Evolutionary conservation across 2,797 vertebrate species (phyloP), one percentile per base, ranked within the genome.

Genomic region (Poeciliopsis gracilis): DNA sequence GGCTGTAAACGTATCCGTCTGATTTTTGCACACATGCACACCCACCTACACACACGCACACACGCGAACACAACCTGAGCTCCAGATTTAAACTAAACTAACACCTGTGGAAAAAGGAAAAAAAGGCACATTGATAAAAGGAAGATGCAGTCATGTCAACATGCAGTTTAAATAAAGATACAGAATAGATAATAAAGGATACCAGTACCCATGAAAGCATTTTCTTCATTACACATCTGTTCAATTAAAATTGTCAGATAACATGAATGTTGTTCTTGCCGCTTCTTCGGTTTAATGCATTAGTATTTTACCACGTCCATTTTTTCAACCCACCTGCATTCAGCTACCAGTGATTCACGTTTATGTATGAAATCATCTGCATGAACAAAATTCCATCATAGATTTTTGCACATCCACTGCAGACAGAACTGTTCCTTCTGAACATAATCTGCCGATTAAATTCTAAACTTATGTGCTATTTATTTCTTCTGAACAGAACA

Each of bases 1-100:
- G 53, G 73, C 73, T 77, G 69, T 61, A 66, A 85, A 82, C n/a
- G 55, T 76, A 73, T 80, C 86, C 70, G 73, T 69, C 72, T 75
- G 75, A 71, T 80, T 41, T 75, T 51, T 78, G 28, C 15, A 9
- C 28, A 28, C n/a, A 13, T 11, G 12, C n/a, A 30, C n/a, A 15
- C 12, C 5, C 1, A 1, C 12, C 2, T 12, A 28, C 10, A 75
- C 20, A 66, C 47, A 2, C 16, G 1, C 4, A 13, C n/a, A 28
- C n/a, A 12, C 25, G 6, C 4, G 23, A 18, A 41, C 36, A 41
- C 9, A 69, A 43, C n/a, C 13, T 43, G 25, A 43, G 41, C 67
- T 41, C 51, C 57, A 47, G 76, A 78, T 46, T 45, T 76, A 74
- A 77, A 81, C 79, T 75, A 47, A 79, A 73, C 51, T 30, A 70